Evolutionary conservation across 2,888 invertebrate genomes (phyloP).

Genomic region (Aporophyla lueneburgensis): DNA sequence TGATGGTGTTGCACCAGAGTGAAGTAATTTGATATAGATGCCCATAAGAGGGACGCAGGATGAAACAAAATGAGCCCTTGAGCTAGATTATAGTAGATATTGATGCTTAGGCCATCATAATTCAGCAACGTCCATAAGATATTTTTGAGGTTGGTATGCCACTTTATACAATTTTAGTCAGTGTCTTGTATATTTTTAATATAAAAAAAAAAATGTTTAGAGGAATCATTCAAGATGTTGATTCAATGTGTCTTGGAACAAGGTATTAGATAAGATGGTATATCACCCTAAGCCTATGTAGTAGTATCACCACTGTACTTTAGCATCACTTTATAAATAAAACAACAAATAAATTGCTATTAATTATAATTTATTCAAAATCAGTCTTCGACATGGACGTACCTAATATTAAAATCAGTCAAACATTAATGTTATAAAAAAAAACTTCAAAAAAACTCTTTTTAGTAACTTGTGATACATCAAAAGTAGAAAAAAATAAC

Average conservation of each 20-base stretch:
- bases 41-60: background rate
- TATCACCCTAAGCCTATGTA: background rate
- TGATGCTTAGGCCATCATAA: no score
- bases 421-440: no score
- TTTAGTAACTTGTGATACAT: no score
- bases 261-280: no score
- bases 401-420: background rate
- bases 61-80: no score
- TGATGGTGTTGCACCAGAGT: background rate
- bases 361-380: slow-evolving; percentile 1
- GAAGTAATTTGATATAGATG: slow-evolving; percentile 7
- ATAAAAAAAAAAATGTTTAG: background rate
- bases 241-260: no score
- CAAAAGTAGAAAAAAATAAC: no score
- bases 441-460: no score
- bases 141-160: slow-evolving; percentile 2
- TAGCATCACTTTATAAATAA: slow-evolving; percentile 10
- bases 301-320: background rate
- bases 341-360: slow-evolving; percentile 4
- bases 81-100: no score
- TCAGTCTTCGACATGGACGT: background rate
- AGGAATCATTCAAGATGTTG: background rate
- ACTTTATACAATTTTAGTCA: slow-evolving; percentile 13
- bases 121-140: background rate
- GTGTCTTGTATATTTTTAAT: background rate